These are phyloP conservation scores for Metallyticus violacea DNA, from an alignment of 2,888 invertebrate genomes.

Conservation along the genomic window DNA sequence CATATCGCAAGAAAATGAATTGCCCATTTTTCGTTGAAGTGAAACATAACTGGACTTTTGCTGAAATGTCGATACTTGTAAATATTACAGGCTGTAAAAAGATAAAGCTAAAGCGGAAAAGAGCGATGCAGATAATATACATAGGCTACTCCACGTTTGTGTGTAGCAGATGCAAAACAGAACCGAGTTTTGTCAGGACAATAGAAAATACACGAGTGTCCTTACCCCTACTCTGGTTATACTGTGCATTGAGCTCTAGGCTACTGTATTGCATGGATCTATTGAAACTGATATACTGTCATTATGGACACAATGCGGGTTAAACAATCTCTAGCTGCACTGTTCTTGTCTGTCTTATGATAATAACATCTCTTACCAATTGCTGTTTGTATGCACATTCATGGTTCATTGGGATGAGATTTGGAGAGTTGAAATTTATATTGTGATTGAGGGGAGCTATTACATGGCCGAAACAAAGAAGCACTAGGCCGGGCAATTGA, in stretches of 20 bases:
- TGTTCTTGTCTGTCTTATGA: not conserved
- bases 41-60: too few relatives aligned
- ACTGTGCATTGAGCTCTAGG: not conserved
- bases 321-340: not conserved
- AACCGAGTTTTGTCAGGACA: not conserved
- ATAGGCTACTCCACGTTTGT: not conserved
- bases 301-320: not conserved
- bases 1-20: too few relatives aligned
- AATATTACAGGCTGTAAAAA: not conserved
- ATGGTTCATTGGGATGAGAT: not conserved
- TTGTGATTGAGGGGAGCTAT: not conserved
- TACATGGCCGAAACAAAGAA: not conserved
- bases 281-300: not conserved
- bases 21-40: too few relatives aligned
- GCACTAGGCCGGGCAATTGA: not conserved
- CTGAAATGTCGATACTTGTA: not conserved
- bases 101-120: not conserved
- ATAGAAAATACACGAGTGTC: not conserved
- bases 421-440: not conserved
- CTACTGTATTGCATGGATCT: conserved; percentile 1
- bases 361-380: not conserved
- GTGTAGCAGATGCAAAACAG: not conserved
- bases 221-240: not conserved
- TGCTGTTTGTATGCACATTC: conserved; percentile 4
- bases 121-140: not conserved